Evolutionary conservation across 2,888 invertebrate species (phyloP), one percentile per base, ranked within the genome.

Genomic region (Stegophylla sp.): DNA sequence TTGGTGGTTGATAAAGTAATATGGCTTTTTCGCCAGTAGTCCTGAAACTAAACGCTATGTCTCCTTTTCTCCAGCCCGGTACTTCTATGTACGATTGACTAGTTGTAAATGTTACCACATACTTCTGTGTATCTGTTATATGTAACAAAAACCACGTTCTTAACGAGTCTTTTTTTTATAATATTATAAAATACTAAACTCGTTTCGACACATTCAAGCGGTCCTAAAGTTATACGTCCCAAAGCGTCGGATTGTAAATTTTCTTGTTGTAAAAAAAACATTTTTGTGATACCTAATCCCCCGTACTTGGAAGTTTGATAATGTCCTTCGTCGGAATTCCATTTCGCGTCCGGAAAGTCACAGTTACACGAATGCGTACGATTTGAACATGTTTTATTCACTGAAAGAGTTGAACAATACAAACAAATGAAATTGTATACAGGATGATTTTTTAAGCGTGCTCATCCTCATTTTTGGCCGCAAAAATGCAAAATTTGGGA

Each of bases 71-170:
- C 97, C 97, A 97, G 0, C 96, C 95, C 0, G 95, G 95, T 1
- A 96, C 95, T 88, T 95, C 94, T 84, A 97, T 93, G 86, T 94
- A 96, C 0, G 95, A 95, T 84, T 95, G 94, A 43, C 94, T 94
- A 0, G 95, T 95, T 67, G 95, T 96, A 86, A 97, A 96, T 5
- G 96, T 97, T 13, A 97, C 96, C 10, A 96, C 95, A 86, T 94
- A 95, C 84, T 94, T 91, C 87, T 95, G 95, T 1, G 95, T 95
- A 87, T 96, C 96, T 94, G n/a, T n/a, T n/a, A 86, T 51, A 87
- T 88, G 84, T 69, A 71, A n/a, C n/a, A 82, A 23, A 20, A 12
- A 17, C 41, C 34, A 20, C 56, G 1, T 82, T 72, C 12, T 15
- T 28, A n/a, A 61, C 64, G n/a, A 82, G 67, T 13, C 45, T 72